Percentiles rank a stretch among this genome's conserved stretches.
Evolutionary conservation across 2,888 invertebrate species (phyloP).

Genomic region (Mythimna loreyi): DNA sequence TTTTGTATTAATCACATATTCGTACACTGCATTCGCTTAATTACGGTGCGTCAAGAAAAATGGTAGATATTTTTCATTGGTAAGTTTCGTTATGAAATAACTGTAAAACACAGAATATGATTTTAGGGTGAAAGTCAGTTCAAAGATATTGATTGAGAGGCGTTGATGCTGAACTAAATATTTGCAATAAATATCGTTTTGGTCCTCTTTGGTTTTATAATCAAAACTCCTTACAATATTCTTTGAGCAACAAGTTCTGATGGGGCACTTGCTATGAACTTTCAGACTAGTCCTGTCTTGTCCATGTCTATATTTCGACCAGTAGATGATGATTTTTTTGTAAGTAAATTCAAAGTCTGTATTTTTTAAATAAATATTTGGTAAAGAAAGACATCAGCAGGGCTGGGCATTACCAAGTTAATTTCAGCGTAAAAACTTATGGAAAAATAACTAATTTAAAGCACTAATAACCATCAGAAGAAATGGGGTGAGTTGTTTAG

Average conservation of each 20-base stretch:
- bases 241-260: neutral
- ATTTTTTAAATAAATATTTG: too few species aligned
- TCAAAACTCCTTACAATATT: conserved; percentile 16
- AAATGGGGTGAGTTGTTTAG: too few species aligned
- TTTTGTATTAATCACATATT: conserved; percentile 60
- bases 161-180: conserved; percentile 16
- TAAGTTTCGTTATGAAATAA: conserved; percentile 13
- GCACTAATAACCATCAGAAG: too few species aligned
- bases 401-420: too few species aligned
- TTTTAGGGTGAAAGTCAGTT: conserved; percentile 29
- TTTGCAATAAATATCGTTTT: neutral
- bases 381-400: too few species aligned
- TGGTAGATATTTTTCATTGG: conserved; percentile 44
- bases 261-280: conserved; percentile 9
- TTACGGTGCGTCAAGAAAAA: conserved; percentile 60
- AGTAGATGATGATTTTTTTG: too few species aligned
- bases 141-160: conserved; percentile 35
- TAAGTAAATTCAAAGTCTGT: too few species aligned
- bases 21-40: conserved; percentile 61
- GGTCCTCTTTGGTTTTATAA: fast-evolving
- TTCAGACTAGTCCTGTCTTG: neutral
- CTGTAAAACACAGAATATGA: conserved; percentile 5
- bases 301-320: too few species aligned
- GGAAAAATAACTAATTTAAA: too few species aligned
- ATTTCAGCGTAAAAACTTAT: too few species aligned